These are phyloP conservation scores for Hystrix brachyura DNA, from an alignment of 2,113 vertebrate species.

Conservation along the genomic window DNA sequence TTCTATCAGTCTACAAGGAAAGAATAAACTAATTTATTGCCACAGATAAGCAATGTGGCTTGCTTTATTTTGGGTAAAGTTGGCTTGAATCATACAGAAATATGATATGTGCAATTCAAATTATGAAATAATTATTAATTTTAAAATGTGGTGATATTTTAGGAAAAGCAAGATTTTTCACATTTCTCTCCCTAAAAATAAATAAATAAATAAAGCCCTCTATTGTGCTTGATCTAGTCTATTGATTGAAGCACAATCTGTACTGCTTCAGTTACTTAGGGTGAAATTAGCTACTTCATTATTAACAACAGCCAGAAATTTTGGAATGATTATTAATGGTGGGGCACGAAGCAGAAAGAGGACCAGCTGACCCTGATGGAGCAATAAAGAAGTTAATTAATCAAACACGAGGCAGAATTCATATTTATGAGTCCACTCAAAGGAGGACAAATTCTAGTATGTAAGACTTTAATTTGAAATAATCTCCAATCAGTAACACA, in stretches of 20 bases:
- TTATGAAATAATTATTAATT: slow-evolving; percentile 43
- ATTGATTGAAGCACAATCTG: slow-evolving; percentile 71
- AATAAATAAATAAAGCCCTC: not conserved
- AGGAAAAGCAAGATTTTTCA: not conserved
- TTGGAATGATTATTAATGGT: slow-evolving; percentile 80
- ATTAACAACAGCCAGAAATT: slow-evolving; percentile 73
- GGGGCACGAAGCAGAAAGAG: slow-evolving; percentile 77
- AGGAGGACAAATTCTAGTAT: slow-evolving; percentile 70
- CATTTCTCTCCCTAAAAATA: not conserved
- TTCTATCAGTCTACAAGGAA: not conserved
- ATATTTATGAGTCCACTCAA: slow-evolving; percentile 77
- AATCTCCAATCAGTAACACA: slow-evolving; percentile 50
- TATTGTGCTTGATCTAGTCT: slow-evolving; percentile 47
- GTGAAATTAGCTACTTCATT: slow-evolving; percentile 80
- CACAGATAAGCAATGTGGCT: not conserved
- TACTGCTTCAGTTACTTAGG: slow-evolving; percentile 75
- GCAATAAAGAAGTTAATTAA: slow-evolving; percentile 79
- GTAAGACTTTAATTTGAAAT: slow-evolving; percentile 74
- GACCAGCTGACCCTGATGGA: slow-evolving; percentile 68
- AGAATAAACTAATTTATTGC: slow-evolving; percentile 8
- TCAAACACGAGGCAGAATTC: slow-evolving; percentile 72
- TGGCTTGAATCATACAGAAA: not conserved
- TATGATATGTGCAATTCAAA: not conserved
- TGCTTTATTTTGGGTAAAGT: not conserved
- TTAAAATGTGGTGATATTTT: not conserved